Base-by-base conservation (phyloP, 2,113 vertebrate genomes). In the Bujurquina vittata region DNA sequence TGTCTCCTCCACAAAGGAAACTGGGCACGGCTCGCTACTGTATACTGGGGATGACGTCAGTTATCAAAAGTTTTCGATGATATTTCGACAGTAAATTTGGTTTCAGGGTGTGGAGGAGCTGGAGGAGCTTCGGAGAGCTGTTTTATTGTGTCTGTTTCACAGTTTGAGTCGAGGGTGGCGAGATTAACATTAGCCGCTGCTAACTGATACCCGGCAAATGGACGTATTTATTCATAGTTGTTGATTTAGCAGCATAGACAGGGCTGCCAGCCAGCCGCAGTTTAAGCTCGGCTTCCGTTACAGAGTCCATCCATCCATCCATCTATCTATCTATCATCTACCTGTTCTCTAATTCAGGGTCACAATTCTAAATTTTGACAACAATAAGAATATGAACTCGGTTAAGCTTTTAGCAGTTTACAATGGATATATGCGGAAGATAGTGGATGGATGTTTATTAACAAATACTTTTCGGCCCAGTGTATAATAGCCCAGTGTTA, bases 1-100 rank as follows among this genome's bases (percentile, higher is more conserved):
- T 91, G 89, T 95, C 88, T 92, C 85, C 80, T 74, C 89, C 89
- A 94, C 92, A 94, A 95, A 95, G 90, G 86, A 90, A 90, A 91
- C 75, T 54, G 83, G 79, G 75, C 81, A 79, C 76, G 61, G 74
- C 77, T 79, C 57, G 43, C 55, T 72, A 15, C 75, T 83, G 80
- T 90, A 55, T n/a, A 40, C 80, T 22, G 74, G 17, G 75, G 20
- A 60, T 94, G 92, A 95, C 93, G 92, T 91, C 90, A 93, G 79
- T 86, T 84, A 37, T 33, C 55, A 79, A 77, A 89, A 92, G 89
- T 93, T 93, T 87, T 81, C 2, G 7, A 46, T 46, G 10, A 58
- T 49, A 76, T 88, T 79, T 89, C 29, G 74, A 74, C 59, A 69
- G 23, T 29, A 75, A n/a, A 33, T 35, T 37, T 3, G 5, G 5